Evolutionary conservation across 1,140 invertebrate species (phyloP), one percentile per base, ranked within the genome.

Genomic region (Ptiloglossa arizonensis): DNA sequence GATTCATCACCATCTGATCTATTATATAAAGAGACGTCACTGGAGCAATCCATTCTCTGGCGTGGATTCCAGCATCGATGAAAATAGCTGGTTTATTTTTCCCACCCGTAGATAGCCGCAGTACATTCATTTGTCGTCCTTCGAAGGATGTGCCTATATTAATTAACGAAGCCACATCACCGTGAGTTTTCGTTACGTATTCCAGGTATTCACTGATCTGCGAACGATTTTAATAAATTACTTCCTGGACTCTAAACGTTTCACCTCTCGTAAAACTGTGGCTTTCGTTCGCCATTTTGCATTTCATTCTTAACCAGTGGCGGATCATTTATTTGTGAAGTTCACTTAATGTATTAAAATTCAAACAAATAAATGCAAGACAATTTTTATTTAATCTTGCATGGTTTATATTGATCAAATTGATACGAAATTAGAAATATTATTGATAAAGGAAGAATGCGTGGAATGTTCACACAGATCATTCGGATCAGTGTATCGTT

Each of bases 11-110:
- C 11, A 96, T 85, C 71, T 95, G 93, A 57, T 95, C 90, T 13
- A 96, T 94, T 13, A 95, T 94, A 82, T 95, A 96, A 1, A 96
- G 90, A 2, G 93, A 93, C 0, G 94, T 93, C 3, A 94, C 92
- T 2, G 94, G 93, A 0, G 94, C 92, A 9, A 96, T 93, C 95
- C 95, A 96, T 89, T 96, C 95, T 19, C 95, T 89, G 0, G 94
- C 95, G 89, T 96, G 95, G n/a, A 94, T 94, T 5, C 93, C 94
- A 3, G 87, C 93, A 67, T 94, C 93, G 24, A 94, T 93, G 64
- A 94, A 89, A 44, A 94, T 80, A 2, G 92, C 85, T 0, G 79
- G 82, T 19, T 85, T 88, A 8, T 60, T 74, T 6, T 15, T 41
- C 0, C 78, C 83, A 11, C 81, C 82, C 13, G 32, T 77, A 0